Evolutionary conservation across 2,888 invertebrate species (phyloP), one percentile per base, ranked within the genome.

Genomic region (Eurois occulta): DNA sequence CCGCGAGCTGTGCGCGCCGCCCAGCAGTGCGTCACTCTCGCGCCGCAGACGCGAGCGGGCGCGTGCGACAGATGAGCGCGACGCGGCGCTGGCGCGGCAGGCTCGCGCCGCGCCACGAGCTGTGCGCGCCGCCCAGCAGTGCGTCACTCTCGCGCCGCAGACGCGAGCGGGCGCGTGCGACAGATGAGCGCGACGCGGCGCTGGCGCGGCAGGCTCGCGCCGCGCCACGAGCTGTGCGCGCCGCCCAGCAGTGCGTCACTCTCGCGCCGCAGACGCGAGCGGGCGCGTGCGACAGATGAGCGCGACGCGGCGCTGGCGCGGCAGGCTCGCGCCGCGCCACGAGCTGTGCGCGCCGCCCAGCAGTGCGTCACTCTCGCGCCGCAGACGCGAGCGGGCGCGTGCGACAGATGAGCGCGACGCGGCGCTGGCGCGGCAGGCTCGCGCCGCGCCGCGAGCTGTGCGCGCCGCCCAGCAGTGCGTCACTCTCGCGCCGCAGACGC

Each of bases 1-100:
- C 93, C 93, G 95, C 82, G 0, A 18, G 86, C 94, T 94, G 97
- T 98, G 95, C 95, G 66, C 93, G 46, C 90, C 94, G 76, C 94
- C 93, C 80, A 99, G 96, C 88, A 99, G 96, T 99, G 99, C 4
- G 98, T 98, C n/a, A n/a, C n/a, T n/a, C n/a, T n/a, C n/a, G n/a
- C n/a, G n/a, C n/a, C n/a, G n/a, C n/a, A n/a, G n/a, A n/a, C n/a
- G n/a, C n/a, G n/a, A n/a, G n/a, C 28, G 78, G 67, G 55, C 10
- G 7, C 7, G 93, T 87, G 70, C 94, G 90, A 38, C 90, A 88
- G 86, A 96, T 94, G 90, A 96, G 75, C 24, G 95, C 95, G 24
- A 96, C 88, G 60, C 95, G 90, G 0, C 96, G 85, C 60, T 8
- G 21, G 21, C 32, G 32, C 18, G 69, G 38, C 55, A 3, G 0